These are phyloP conservation scores for Beris morrisii DNA, from an alignment of 2,888 invertebrate species.

Conservation along the genomic window DNA sequence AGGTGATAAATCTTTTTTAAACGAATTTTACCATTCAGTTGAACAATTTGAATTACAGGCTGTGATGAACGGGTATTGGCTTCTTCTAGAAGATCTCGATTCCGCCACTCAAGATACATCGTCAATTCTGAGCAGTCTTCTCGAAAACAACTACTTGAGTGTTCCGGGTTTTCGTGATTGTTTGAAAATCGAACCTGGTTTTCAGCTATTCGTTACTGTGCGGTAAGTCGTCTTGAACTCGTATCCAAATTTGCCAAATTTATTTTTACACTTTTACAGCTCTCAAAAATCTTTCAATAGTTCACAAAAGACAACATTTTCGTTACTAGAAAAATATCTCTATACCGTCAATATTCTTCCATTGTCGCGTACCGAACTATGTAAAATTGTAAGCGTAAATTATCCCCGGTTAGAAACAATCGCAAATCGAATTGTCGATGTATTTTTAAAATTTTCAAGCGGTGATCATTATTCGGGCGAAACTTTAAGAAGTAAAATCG, in stretches of 20 bases:
- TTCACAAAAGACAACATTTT: conserved; percentile 63
- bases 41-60: conserved; percentile 56
- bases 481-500: conserved; percentile 52
- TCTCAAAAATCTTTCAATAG: conserved; percentile 51
- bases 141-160: conserved; percentile 79
- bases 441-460: conserved; percentile 78
- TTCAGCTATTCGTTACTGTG: conserved; percentile 91
- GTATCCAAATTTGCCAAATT: neutral
- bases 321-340: conserved; percentile 79
- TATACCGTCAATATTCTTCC: conserved; percentile 80
- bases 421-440: conserved; percentile 75
- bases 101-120: conserved; percentile 91
- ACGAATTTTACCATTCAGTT: neutral
- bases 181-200: conserved; percentile 78
- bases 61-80: conserved; percentile 83
- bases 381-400: conserved; percentile 67
- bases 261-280: conserved; percentile 40
- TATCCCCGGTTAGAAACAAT: conserved; percentile 75
- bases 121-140: conserved; percentile 79
- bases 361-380: conserved; percentile 72
- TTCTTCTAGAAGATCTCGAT: conserved; percentile 94
- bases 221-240: conserved; percentile 58
- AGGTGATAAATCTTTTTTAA: conserved; percentile 55
- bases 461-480: conserved; percentile 63
- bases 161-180: conserved; percentile 89